Evolutionary conservation across 2,888 invertebrate genomes (phyloP).

Genomic region (Hydropsyche betteni): DNA sequence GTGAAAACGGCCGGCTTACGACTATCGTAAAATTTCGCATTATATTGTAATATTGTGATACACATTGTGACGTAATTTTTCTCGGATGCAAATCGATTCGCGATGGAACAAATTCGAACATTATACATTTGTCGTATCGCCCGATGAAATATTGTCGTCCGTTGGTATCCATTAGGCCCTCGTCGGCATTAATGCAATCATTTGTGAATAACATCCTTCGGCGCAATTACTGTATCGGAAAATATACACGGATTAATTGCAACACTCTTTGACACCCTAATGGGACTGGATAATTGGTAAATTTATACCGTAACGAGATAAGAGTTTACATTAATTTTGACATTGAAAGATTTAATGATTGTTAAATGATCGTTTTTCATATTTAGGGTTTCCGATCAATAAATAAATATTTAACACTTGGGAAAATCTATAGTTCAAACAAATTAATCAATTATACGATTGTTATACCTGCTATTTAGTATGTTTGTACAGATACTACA

Average conservation of each 20-base stretch:
- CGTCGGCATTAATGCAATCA: conserved; percentile 35
- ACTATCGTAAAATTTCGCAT: not conserved
- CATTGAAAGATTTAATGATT: no score
- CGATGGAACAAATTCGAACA: conserved; percentile 8
- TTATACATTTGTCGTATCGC: not conserved
- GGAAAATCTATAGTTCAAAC: no score
- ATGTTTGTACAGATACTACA: no score
- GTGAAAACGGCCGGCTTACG: not conserved
- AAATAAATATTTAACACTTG: no score
- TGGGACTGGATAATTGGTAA: conserved; percentile 49
- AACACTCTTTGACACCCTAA: conserved; percentile 49
- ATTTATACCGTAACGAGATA: conserved; percentile 36
- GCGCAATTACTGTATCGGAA: conserved; percentile 48
- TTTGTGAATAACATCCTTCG: conserved; percentile 36
- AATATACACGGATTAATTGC: conserved; percentile 45
- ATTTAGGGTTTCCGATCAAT: no score
- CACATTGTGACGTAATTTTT: not conserved
- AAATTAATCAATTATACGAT: no score
- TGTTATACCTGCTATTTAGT: no score
- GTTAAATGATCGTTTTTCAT: no score
- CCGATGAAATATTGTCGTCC: conserved; percentile 32
- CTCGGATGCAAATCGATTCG: not conserved
- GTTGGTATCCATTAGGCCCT: conserved; percentile 39
- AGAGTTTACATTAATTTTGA: not conserved
- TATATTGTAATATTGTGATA: not conserved